Conservation (phyloP, 53 echinoderm and acorn worm species). For the Echinarachnius parma region DNA sequence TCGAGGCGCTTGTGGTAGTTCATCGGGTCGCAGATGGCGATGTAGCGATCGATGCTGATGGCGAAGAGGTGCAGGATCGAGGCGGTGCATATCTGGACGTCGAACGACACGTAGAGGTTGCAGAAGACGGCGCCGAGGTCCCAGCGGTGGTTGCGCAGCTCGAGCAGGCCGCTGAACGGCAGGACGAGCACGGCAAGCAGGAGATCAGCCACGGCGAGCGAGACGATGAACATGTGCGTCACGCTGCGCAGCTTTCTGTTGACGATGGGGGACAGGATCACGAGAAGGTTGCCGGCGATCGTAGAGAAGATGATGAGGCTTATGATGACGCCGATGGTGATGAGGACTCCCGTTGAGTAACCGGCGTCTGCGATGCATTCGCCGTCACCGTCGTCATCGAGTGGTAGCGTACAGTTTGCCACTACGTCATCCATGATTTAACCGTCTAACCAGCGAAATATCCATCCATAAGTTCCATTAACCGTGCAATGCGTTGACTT, state of each 20-base stretch:
- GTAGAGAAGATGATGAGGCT: constrained; percentile 62
- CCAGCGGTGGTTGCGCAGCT: constrained; percentile 66
- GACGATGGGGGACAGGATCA: constrained; percentile 70
- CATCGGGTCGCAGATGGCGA: constrained; percentile 78
- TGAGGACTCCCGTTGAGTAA: constrained; percentile 45
- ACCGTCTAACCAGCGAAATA: too few species aligned
- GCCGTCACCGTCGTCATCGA: too few species aligned
- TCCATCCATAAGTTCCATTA: too few species aligned
- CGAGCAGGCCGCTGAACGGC: constrained; percentile 73
- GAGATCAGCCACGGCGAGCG: constrained; percentile 78
- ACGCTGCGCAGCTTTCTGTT: constrained; percentile 70
- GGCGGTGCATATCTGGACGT: constrained; percentile 80
- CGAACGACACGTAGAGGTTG: constrained; percentile 80
- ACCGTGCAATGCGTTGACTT: background rate
- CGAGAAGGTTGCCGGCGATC: constrained; percentile 72
- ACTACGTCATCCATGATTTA: too few species aligned
- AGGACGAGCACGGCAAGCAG: constrained; percentile 68
- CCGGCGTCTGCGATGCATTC: constrained; percentile 5
- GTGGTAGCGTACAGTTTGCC: too few species aligned
- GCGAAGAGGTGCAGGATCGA: constrained; percentile 80
- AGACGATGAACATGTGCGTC: constrained; percentile 74
- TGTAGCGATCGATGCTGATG: constrained; percentile 75
- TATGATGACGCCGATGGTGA: constrained; percentile 45
- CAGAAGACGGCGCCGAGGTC: constrained; percentile 72
- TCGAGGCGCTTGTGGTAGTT: constrained; percentile 68